Base-by-base conservation (phyloP, 2,113 vertebrate genomes). In the Isichthys henryi region DNA sequence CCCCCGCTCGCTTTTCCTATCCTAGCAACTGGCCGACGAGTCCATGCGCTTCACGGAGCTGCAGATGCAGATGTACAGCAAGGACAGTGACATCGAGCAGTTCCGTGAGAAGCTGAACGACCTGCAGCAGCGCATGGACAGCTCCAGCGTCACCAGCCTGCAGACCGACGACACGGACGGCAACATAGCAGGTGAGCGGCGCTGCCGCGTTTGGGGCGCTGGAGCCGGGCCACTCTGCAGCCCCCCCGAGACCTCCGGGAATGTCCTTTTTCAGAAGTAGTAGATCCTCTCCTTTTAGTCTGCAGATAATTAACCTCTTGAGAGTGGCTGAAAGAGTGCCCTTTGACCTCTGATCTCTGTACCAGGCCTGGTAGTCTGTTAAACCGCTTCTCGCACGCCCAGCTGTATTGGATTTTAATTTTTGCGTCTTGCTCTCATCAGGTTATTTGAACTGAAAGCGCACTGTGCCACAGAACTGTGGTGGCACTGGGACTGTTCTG, bases 61-160 rank as follows among this genome's bases (percentile, higher is more conserved):
- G 89, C 98, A 99, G 92, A 99, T 99, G 98, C 98, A 99, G 93
- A 93, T 99, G 92, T 98, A 98, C 93, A 99, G 98, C 95, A 99
- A 99, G 93, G 98, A 99, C 93, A 99, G 98, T 52, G 98, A 99
- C 93, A 98, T 99, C 91, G 98, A 99, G 92, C 98, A 99, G 84
- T 94, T 99, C 0, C 94, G 97, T 13, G 96, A 97, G 91, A 98
- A 98, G 93, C 97, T 99, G 88, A 94, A 95, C 53, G 98, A 99
- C 91, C 94, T 99, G 90, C 97, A 97, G 90, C 96, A 95, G 91
- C 96, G 97, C 88, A 97, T 99, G 93, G 98, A 99, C 90, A 99
- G 95, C 91, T 97, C 98, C 19, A 99, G 98, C 86, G 94, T 99
- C 91, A 97, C 97, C 91, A 99, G 98, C 93, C 93, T 99, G 92